Conservation (phyloP, 2,888 invertebrate genomes). For the Cerceris ruficornis region DNA sequence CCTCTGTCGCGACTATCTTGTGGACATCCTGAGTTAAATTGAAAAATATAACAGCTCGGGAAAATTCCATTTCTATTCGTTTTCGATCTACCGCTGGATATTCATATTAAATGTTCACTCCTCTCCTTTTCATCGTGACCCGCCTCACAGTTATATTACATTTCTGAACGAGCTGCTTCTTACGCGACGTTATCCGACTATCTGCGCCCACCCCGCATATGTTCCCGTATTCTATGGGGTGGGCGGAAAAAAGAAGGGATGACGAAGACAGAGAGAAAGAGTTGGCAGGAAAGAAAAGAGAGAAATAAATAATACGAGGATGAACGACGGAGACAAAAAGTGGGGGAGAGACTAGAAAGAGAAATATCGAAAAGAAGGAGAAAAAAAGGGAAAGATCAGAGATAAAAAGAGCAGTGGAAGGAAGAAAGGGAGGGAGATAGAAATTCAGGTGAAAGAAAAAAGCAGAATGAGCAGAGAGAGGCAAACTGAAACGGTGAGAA, state of each 20-base stretch:
- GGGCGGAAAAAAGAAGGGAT: conserved; percentile 11
- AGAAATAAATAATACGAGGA: too few relatives aligned
- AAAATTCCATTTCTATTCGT: conserved; percentile 30
- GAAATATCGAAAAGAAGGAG: too few relatives aligned
- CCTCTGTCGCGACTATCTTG: background rate
- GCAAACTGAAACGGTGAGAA: too few relatives aligned
- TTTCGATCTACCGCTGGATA: conserved; percentile 31
- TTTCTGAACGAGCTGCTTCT: conserved; percentile 44
- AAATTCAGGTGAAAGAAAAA: conserved; percentile 23
- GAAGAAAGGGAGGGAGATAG: conserved; percentile 28
- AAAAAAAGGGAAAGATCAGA: too few relatives aligned
- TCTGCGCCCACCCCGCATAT: conserved; percentile 26
- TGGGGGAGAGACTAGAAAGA: too few relatives aligned
- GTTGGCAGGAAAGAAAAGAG: too few relatives aligned
- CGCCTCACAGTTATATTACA: conserved; percentile 62
- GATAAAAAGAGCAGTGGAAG: background rate
- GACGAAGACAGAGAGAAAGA: conserved; percentile 8
- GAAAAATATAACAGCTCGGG: conserved; percentile 41
- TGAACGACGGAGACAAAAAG: too few relatives aligned
- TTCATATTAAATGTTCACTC: conserved; percentile 51
- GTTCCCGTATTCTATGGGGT: background rate
- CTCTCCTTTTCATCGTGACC: conserved; percentile 16
- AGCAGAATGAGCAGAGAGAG: too few relatives aligned
- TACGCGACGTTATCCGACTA: conserved; percentile 56
- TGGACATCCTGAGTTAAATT: conserved; percentile 24